A percentile compares a stretch with the other conserved stretches of the same genome.
phyloP scores from a whole-genome alignment of 2,113 vertebrate species.

The Dasyprocta punctata region DNA sequence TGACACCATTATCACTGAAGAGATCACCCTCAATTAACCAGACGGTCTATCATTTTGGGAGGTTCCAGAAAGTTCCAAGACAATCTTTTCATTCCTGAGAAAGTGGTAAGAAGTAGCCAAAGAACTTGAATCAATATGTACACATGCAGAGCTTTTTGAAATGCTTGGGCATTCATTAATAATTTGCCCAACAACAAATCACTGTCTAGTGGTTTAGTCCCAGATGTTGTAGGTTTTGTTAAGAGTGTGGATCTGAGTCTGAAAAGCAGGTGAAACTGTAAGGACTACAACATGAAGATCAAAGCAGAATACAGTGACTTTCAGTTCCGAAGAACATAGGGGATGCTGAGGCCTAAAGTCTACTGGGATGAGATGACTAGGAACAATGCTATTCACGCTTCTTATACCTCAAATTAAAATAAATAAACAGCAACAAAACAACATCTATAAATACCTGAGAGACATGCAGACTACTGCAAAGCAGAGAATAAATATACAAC shows the following conservation, averaged over 20 bases:
- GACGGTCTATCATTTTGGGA: background rate
- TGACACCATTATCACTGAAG: background rate
- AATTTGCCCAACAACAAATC: background rate
- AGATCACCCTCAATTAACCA: background rate
- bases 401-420: background rate
- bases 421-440: background rate
- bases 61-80: background rate
- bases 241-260: background rate
- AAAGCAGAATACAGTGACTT: background rate
- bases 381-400: background rate
- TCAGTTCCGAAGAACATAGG: background rate
- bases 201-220: background rate
- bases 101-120: background rate
- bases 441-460: background rate
- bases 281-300: background rate
- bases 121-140: background rate
- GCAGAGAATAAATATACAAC: background rate
- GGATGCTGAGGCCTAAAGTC: background rate
- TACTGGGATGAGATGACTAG: background rate
- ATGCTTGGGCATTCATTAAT: background rate
- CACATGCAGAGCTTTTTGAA: background rate
- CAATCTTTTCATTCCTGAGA: constrained; percentile 3
- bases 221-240: background rate
- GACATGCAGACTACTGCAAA: background rate
- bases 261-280: background rate